Conservation (phyloP, 2,888 invertebrate species). For the Drosophila macrospina region DNA sequence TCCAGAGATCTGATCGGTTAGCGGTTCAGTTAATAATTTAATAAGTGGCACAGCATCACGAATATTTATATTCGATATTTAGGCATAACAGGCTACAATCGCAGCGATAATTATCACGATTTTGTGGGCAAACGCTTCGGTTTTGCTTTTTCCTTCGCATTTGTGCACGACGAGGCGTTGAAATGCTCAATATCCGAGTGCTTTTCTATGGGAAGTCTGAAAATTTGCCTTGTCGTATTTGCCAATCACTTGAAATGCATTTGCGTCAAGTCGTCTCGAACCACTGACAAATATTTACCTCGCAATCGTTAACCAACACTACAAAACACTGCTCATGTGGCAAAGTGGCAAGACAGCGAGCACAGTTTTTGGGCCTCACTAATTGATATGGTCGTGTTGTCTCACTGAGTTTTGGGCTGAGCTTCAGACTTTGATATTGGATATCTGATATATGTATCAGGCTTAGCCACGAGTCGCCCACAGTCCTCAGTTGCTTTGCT, state of each 20-base stretch:
- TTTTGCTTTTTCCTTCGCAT: slow-evolving; percentile 13
- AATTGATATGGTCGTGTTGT: slow-evolving; percentile 28
- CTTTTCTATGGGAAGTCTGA: slow-evolving; percentile 23
- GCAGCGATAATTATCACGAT: slow-evolving; percentile 75
- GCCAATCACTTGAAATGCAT: slow-evolving; percentile 78
- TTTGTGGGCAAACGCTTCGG: slow-evolving; percentile 68
- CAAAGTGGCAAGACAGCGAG: not conserved
- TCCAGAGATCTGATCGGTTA: slow-evolving; percentile 46
- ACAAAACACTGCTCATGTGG: slow-evolving; percentile 36
- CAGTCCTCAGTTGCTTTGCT: slow-evolving; percentile 35
- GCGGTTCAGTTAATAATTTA: slow-evolving; percentile 78
- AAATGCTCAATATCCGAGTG: slow-evolving; percentile 53
- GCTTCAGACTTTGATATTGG: slow-evolving; percentile 63
- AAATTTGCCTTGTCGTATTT: slow-evolving; percentile 54
- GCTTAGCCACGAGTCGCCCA: slow-evolving; percentile 70
- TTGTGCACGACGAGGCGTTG: slow-evolving; percentile 62
- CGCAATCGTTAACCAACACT: slow-evolving; percentile 65
- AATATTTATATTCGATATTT: slow-evolving; percentile 49
- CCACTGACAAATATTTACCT: slow-evolving; percentile 54
- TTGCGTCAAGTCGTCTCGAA: slow-evolving; percentile 45
- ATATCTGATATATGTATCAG: slow-evolving; percentile 52
- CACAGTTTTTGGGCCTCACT: slow-evolving; percentile 48
- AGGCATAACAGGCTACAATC: slow-evolving; percentile 40
- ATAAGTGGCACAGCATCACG: slow-evolving; percentile 74
- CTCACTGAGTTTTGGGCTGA: slow-evolving; percentile 57